phyloP scores from a whole-genome alignment of 2,113 vertebrate genomes.

The Epinephelus moara region DNA sequence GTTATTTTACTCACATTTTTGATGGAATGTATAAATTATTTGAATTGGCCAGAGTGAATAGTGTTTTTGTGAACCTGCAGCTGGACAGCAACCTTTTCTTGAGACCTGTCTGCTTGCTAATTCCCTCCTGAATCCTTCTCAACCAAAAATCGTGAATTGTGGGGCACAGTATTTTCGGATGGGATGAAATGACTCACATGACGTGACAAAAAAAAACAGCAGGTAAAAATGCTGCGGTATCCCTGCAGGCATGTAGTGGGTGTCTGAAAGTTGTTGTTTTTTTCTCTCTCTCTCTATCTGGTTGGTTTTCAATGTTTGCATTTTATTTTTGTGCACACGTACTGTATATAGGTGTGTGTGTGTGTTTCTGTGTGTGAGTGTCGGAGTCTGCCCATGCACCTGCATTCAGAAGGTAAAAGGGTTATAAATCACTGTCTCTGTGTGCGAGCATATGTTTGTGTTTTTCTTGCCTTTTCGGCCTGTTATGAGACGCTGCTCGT shows the following conservation, averaged over 20 bases:
- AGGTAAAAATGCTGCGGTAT: background rate
- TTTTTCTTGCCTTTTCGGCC: slow-evolving; percentile 52
- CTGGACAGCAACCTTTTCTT: background rate
- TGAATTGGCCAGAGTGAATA: background rate
- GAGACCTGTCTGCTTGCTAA: background rate
- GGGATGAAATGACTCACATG: background rate
- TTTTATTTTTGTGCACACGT: background rate
- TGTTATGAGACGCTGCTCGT: slow-evolving; percentile 49
- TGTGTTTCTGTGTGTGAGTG: background rate
- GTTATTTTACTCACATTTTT: background rate
- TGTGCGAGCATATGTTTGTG: slow-evolving; percentile 61
- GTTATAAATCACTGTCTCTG: slow-evolving; percentile 66
- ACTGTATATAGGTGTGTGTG: background rate
- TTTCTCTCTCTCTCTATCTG: no score
- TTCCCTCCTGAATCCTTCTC: background rate
- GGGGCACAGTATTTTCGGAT: background rate
- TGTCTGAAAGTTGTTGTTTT: background rate
- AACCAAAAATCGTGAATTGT: background rate
- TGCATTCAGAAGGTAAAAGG: slow-evolving; percentile 43
- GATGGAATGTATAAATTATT: background rate
- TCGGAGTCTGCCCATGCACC: slow-evolving; percentile 38
- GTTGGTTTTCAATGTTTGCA: background rate
- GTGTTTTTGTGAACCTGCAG: background rate
- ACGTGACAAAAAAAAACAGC: background rate
- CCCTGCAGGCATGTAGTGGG: background rate